Conservation (phyloP, 2,888 invertebrate species). For the Argyresthia albistria region DNA sequence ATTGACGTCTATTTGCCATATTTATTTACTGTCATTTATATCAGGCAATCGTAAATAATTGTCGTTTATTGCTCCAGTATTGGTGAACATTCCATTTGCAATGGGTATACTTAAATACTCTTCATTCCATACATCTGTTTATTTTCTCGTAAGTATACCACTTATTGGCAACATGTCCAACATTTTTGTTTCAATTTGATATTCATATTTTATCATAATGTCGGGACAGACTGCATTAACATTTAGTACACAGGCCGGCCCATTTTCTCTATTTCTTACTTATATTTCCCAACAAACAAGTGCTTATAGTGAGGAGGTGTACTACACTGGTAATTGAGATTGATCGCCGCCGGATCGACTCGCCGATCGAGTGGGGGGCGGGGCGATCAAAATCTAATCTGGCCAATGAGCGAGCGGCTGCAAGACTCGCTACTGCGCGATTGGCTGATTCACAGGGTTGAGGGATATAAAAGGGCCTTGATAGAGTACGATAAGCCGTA, state of each 20-base stretch:
- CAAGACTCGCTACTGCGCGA: conserved; percentile 29
- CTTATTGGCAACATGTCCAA: too few species aligned
- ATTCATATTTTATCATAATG: too few species aligned
- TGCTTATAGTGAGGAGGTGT: not conserved
- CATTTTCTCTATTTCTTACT: too few species aligned
- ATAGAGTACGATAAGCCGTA: conserved; percentile 64
- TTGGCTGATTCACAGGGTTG: conserved; percentile 54
- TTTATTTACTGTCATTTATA: conserved; percentile 43
- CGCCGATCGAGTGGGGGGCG: conserved; percentile 61
- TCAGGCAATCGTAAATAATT: conserved; percentile 46
- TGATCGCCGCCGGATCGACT: conserved; percentile 59
- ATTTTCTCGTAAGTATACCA: too few species aligned
- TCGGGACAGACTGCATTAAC: too few species aligned
- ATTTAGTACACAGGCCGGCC: too few species aligned
- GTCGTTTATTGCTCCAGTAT: conserved; percentile 34
- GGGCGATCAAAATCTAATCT: conserved; percentile 67
- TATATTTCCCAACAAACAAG: conserved; percentile 16
- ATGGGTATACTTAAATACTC: too few species aligned
- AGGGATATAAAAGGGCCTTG: conserved; percentile 59
- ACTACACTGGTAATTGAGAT: conserved; percentile 46
- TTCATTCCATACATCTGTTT: too few species aligned
- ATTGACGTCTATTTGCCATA: conserved; percentile 37
- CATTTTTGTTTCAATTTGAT: too few species aligned
- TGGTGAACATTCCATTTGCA: conserved; percentile 13
- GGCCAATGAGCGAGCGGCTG: conserved; percentile 49